Base-by-base conservation (phyloP, 2,113 vertebrate species). In the Taurulus bubalis region DNA sequence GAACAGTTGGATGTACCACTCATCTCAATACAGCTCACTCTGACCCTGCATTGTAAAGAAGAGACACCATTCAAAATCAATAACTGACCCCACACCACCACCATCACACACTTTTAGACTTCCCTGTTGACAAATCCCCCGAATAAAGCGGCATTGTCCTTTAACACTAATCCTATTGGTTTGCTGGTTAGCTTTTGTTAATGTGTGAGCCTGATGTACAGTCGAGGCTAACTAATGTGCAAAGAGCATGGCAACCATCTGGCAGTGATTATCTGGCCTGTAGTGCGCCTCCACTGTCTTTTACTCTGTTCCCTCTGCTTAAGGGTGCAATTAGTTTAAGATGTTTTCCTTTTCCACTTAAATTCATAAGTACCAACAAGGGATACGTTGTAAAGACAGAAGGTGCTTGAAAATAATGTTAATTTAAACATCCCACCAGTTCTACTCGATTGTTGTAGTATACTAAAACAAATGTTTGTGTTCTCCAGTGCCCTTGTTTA, bases 161-260 rank as follows among this genome's bases (percentile, higher is more conserved):
- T 36, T 3, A 69, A 66, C 24, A 8, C 24, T 72, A 56, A 80
- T 75, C 30, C 47, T 56, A 30, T 76, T 82, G 70, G 20, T 47
- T 71, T 60, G 9, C 30, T 38, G 22, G 30, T 28, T 66, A 26
- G 20, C 42, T 62, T 78, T 49, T 80, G 59, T 71, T 70, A 20
- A 76, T 76, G 28, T 58, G 38, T 47, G 15, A 72, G 53, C n/a
- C 34, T n/a, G 11, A 45, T 55, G 47, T 42, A 70, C 65, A 71
- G 24, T 71, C 40, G n/a, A 66, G 63, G 34, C 47, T 49, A 11
- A 32, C 55, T 71, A 58, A 76, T 64, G 47, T 34, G 55, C 40
- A 69, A 75, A 83, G 59, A 72, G 42, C 38, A 62, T 12, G 40
- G 55, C 74, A 73, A n/a, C 74, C 83, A 83, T 85, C 77, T 90